Conservation (phyloP, 2,113 vertebrate genomes). For the Pterocles burchelli region DNA sequence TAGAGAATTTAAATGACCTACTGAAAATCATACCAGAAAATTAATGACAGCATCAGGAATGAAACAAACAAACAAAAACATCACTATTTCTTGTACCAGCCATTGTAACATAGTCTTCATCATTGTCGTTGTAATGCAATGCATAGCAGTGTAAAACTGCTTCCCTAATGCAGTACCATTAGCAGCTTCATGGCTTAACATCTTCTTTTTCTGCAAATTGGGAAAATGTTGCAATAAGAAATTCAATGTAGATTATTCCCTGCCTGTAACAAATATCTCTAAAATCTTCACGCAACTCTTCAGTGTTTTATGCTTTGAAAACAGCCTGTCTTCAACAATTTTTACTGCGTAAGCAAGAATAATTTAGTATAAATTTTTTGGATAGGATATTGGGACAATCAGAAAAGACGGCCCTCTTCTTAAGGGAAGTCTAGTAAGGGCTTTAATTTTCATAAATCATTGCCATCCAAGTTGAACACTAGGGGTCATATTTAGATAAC, state of each 20-base stretch:
- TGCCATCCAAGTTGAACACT: slow-evolving; percentile 62
- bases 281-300: neutral
- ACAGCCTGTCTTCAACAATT: neutral
- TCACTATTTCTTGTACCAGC: neutral
- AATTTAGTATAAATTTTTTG: neutral
- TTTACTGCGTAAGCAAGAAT: neutral
- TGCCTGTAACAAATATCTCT: neutral
- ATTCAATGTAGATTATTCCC: neutral
- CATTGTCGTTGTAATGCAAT: neutral
- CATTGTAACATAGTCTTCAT: neutral
- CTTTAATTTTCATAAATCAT: neutral
- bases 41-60: neutral
- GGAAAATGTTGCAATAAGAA: neutral
- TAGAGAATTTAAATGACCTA: neutral
- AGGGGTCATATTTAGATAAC: slow-evolving; percentile 75
- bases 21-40: neutral
- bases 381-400: neutral
- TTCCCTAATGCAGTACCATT: neutral
- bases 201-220: neutral
- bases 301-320: neutral
- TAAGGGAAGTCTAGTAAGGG: neutral
- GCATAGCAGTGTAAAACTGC: accelerated
- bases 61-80: neutral
- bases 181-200: neutral
- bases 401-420: neutral